A percentile compares a stretch with the other conserved stretches of the same genome.
phyloP scores from a whole-genome alignment of 2,797 vertebrate genomes.

The Aphelocoma californica region DNA sequence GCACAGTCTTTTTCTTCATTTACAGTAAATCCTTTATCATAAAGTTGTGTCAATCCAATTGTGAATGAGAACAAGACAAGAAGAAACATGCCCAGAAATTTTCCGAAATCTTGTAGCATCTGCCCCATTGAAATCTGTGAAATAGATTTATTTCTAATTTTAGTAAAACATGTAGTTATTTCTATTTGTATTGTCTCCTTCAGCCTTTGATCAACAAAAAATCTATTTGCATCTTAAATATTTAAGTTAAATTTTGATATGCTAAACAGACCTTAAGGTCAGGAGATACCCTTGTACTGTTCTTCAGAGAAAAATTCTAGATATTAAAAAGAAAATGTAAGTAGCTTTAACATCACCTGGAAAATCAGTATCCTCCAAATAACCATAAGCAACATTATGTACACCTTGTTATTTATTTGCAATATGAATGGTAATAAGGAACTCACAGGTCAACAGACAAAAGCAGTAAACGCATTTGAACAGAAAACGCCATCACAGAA shows the following conservation, averaged over 20 bases:
- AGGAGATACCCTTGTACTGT: background rate
- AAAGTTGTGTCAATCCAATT: conserved; percentile 96
- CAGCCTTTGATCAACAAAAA: background rate
- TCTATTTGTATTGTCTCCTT: background rate
- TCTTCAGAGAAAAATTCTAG: background rate
- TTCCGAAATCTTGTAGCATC: conserved; percentile 98
- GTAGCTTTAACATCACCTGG: background rate
- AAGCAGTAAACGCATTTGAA: background rate
- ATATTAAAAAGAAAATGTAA: background rate
- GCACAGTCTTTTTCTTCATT: conserved; percentile 85
- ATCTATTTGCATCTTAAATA: background rate
- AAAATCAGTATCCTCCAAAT: background rate
- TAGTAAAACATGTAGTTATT: background rate
- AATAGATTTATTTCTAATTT: conserved; percentile 31
- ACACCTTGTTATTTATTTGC: background rate
- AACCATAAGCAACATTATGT: background rate
- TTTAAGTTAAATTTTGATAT: background rate
- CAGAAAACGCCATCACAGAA: background rate
- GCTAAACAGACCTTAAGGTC: background rate
- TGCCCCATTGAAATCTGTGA: conserved; percentile 97
- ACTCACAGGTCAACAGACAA: background rate
- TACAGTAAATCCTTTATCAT: conserved; percentile 85
- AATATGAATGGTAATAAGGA: background rate
- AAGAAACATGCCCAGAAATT: conserved; percentile 96
- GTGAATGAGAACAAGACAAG: conserved; percentile 98